Evolutionary conservation across 2,113 vertebrate species (phyloP), one percentile per base, ranked within the genome.

Genomic region (Microtus montanus): DNA sequence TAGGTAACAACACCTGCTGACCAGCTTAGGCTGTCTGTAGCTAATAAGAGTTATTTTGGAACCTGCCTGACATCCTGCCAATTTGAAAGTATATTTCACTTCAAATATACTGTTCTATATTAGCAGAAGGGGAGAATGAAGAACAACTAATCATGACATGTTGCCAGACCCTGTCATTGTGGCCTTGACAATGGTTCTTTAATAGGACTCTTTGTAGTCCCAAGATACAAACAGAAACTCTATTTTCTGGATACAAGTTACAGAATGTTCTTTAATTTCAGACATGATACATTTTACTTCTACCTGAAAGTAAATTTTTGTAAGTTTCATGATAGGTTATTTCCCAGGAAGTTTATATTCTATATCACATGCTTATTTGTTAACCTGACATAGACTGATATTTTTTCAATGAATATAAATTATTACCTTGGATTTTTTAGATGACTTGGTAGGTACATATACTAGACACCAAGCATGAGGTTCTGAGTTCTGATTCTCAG

Each of bases 1-100:
- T 17, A 35, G 30, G 52, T 78, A 84, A 74, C 88, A 96, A 63
- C 88, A 96, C 83, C 75, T 91, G 84, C 92, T 70, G 93, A 54
- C 80, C 79, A 97, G 49, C 44, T 44, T 68, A 91, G 75, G 12
- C 30, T 89, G 12, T 71, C 79, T 91, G 74, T 2, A 75, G 11
- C 41, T 94, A 96, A 89, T 88, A 74, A 93, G 44, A 85, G 41
- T 93, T 94, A 95, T 92, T 97, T 97, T 74, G 74, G 20, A 94
- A 87, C 38, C 75, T 94, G 33, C 15, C 78, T 96, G 83, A 94
- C 52, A 87, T 89, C 13, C 87, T 91, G 79, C 87, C 91, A 94
- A 47, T 92, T 93, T 91, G 68, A 92, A 97, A 96, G 24, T 8
- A 22, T 12, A 10, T 24, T 93, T 90, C 30, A 19, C 90, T 96